Conservation (phyloP, 1,140 invertebrate genomes). For the Aphidius gifuensis region DNA sequence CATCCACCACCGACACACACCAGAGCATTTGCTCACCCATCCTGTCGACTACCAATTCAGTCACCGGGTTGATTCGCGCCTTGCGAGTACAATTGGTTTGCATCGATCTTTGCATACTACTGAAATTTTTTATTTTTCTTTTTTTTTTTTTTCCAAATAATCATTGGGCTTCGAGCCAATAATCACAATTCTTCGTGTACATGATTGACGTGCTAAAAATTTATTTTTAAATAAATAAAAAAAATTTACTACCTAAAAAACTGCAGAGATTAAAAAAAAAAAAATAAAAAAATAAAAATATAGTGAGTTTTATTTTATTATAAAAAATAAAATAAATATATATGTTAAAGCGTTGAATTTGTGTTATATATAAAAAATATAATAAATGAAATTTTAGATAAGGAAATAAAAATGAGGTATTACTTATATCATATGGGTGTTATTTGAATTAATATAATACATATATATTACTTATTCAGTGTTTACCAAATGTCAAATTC, state of each 20-base stretch:
- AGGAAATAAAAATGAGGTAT: too few relatives aligned
- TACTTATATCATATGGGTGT: too few relatives aligned
- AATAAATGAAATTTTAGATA: too few relatives aligned
- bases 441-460: too few relatives aligned
- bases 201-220: neutral
- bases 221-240: neutral
- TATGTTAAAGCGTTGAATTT: too few relatives aligned
- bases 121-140: constrained; percentile 15
- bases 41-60: constrained; percentile 38
- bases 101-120: constrained; percentile 40
- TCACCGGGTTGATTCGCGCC: constrained; percentile 51
- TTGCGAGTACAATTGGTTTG: constrained; percentile 28
- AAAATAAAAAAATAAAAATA: constrained; percentile 5
- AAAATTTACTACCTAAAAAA: too few relatives aligned
- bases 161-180: too few relatives aligned
- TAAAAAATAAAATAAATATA: too few relatives aligned
- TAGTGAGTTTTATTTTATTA: too few relatives aligned
- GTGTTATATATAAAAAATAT: too few relatives aligned
- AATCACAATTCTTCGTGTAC: neutral
- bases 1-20: constrained; percentile 27
- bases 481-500: too few relatives aligned
- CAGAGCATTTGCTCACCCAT: neutral
- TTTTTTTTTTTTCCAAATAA: neutral
- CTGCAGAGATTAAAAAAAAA: neutral
- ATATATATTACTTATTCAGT: too few relatives aligned